These are phyloP conservation scores for Pectinophora gossypiella DNA, from an alignment of 1,140 invertebrate species.

Conservation along the genomic window DNA sequence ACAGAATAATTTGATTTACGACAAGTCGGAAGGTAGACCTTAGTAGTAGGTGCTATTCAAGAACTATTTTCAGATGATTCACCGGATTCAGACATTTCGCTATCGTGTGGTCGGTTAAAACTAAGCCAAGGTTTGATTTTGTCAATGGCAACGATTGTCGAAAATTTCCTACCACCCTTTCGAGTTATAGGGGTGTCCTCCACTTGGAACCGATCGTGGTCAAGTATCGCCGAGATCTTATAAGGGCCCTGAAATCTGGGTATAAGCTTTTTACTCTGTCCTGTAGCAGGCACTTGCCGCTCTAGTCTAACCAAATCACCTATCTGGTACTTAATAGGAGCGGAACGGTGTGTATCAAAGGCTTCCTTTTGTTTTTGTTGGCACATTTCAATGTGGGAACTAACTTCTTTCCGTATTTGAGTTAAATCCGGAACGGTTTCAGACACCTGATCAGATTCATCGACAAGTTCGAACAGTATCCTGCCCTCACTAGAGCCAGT, in stretches of 20 bases:
- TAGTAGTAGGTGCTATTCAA: too few species aligned
- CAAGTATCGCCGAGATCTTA: background rate
- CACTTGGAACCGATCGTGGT: slow-evolving; percentile 1
- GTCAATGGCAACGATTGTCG: background rate
- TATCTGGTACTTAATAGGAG: background rate
- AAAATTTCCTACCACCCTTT: background rate
- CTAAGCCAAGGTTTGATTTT: slow-evolving; percentile 6
- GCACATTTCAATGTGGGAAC: background rate
- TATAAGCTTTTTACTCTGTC: slow-evolving; percentile 5
- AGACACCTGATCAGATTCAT: background rate
- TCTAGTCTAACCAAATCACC: slow-evolving; percentile 1
- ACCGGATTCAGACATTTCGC: too few species aligned
- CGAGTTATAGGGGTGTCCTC: slow-evolving; percentile 3
- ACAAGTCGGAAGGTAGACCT: too few species aligned
- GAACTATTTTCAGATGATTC: too few species aligned
- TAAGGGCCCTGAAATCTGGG: slow-evolving; percentile 8
- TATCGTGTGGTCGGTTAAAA: slow-evolving; percentile 2
- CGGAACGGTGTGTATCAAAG: background rate
- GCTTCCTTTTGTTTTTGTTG: background rate
- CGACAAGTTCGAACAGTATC: background rate
- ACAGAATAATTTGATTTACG: too few species aligned
- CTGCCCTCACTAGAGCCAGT: background rate
- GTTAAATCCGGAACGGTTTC: background rate
- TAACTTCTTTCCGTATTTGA: background rate
- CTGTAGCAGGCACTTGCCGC: slow-evolving; percentile 2